Percentiles rank a stretch among this genome's conserved stretches.
Evolutionary conservation across 2,888 invertebrate species (phyloP).

Genomic region (Scotopteryx bipunctaria): DNA sequence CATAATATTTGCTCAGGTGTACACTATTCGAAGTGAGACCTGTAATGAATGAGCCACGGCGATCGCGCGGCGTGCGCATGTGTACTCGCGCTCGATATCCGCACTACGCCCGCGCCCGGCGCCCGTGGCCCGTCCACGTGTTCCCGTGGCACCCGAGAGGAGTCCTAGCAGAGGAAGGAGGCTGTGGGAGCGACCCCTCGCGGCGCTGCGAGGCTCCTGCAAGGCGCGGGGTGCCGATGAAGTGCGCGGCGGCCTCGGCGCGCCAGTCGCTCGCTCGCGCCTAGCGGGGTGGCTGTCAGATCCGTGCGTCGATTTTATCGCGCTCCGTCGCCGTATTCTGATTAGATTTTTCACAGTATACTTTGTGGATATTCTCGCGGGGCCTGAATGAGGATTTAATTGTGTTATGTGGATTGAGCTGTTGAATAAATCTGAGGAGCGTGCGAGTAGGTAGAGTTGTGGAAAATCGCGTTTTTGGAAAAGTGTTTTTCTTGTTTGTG

Average conservation of each 20-base stretch:
- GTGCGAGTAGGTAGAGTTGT: conserved; percentile 43
- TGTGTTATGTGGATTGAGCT: conserved; percentile 50
- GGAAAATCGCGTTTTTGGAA: conserved; percentile 59
- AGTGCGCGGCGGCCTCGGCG: conserved; percentile 51
- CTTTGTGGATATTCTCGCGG: conserved; percentile 26
- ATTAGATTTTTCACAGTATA: conserved; percentile 48
- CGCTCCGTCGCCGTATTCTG: conserved; percentile 53
- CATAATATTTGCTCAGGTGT: conserved; percentile 81
- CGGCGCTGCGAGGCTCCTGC: conserved; percentile 39
- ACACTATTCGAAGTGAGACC: conserved; percentile 54
- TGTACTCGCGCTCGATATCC: conserved; percentile 77
- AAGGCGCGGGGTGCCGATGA: conserved; percentile 45
- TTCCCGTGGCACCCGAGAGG: conserved; percentile 55
- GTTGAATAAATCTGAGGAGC: conserved; percentile 39
- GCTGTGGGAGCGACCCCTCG: conserved; percentile 51
- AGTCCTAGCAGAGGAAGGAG: conserved; percentile 62
- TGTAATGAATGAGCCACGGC: conserved; percentile 62
- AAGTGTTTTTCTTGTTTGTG: conserved; percentile 76
- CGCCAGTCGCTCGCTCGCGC: conserved; percentile 73
- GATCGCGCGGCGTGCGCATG: conserved; percentile 65
- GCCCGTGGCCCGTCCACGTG: conserved; percentile 54
- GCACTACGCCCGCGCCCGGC: conserved; percentile 72
- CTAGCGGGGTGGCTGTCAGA: conserved; percentile 58
- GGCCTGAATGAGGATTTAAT: conserved; percentile 46
- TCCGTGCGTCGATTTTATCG: conserved; percentile 50